These are phyloP conservation scores for Meloidogyne floridensis DNA, from an alignment of 1,140 invertebrate species.

Conservation along the genomic window DNA sequence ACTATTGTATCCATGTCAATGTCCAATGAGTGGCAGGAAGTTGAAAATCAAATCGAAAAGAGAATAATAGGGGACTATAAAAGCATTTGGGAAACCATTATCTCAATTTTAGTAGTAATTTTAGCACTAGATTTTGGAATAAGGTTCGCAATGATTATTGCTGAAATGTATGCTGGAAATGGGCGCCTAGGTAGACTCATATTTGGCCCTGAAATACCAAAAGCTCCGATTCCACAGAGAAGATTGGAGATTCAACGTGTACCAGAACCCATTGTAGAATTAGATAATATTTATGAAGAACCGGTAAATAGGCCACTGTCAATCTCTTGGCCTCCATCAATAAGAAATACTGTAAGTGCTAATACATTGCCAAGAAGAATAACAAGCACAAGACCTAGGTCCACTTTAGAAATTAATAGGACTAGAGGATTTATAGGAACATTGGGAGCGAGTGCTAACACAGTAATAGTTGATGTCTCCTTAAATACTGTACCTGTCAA, in stretches of 20 bases:
- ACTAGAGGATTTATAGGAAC: no score
- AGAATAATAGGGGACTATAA: background rate
- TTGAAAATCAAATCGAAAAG: background rate
- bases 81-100: background rate
- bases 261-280: background rate
- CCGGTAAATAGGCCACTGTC: background rate
- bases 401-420: no score
- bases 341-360: background rate
- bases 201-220: background rate
- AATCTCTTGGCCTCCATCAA: background rate
- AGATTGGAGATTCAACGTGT: background rate
- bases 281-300: background rate
- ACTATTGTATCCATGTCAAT: background rate
- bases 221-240: background rate
- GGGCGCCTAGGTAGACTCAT: slow-evolving; percentile 8
- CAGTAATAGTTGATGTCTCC: no score
- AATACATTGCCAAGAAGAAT: no score
- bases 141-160: background rate
- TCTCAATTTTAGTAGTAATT: background rate
- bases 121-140: background rate
- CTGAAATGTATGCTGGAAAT: background rate
- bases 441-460: no score
- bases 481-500: no score
- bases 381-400: no score
- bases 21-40: slow-evolving; percentile 6